Conservation (phyloP, 2,888 invertebrate genomes). For the Chrysopilus asiliformis region DNA sequence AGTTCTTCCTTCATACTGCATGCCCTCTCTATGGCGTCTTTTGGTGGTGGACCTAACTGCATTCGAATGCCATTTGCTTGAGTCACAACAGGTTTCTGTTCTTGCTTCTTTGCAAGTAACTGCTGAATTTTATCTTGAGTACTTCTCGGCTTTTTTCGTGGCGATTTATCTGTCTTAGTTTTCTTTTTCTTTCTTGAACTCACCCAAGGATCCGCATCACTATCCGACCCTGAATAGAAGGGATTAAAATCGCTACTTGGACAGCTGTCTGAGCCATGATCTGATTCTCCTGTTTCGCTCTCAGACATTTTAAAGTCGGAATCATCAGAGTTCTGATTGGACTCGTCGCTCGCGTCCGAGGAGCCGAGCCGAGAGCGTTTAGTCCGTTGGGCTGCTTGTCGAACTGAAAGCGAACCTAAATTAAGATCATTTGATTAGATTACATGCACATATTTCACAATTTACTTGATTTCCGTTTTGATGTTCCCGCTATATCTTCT, state of each 20-base stretch:
- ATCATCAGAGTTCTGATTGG: conserved; percentile 30
- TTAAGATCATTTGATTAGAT: no score
- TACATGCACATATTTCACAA: no score
- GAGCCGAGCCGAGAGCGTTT: conserved; percentile 45
- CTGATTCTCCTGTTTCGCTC: conserved; percentile 39
- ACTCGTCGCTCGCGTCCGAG: conserved; percentile 50
- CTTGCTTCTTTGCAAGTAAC: conserved; percentile 41
- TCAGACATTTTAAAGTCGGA: conserved; percentile 32
- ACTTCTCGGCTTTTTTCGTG: conserved; percentile 37
- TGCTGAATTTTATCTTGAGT: conserved; percentile 72
- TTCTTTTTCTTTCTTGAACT: conserved; percentile 50
- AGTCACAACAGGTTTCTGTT: conserved; percentile 27
- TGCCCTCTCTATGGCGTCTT: conserved; percentile 77
- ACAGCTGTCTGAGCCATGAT: conserved; percentile 43
- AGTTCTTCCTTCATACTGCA: conserved; percentile 89
- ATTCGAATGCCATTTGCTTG: conserved; percentile 31
- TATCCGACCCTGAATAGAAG: conserved; percentile 74
- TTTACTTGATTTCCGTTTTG: conserved; percentile 26
- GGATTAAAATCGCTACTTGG: conserved; percentile 81
- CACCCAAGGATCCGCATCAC: conserved; percentile 74
- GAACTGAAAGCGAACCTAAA: conserved; percentile 5
- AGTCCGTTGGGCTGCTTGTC: conserved; percentile 19
- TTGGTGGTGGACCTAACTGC: conserved; percentile 47
- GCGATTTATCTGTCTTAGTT: conserved; percentile 36
- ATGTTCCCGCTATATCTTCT: conserved; percentile 14